phyloP scores from a whole-genome alignment of 2,113 vertebrate species.

The Alces alces region DNA sequence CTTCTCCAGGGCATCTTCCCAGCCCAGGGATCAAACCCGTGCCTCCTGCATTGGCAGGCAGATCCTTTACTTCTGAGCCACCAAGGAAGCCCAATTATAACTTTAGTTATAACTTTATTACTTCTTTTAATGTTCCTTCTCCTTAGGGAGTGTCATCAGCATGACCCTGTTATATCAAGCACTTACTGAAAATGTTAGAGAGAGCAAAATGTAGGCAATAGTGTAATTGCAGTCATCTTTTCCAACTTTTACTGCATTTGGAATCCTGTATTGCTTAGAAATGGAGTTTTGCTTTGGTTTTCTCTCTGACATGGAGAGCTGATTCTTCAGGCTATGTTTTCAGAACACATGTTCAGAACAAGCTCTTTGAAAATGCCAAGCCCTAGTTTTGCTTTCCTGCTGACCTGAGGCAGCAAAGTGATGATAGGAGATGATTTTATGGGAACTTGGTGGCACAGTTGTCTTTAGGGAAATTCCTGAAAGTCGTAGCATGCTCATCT shows the following conservation, averaged over 20 bases:
- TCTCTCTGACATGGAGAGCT: not conserved
- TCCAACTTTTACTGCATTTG: not conserved
- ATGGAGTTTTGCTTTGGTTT: not conserved
- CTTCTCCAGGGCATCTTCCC: not conserved
- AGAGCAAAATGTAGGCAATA: not conserved
- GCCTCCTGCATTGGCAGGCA: not conserved
- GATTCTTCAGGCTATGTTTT: not conserved
- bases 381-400: constrained; percentile 33
- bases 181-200: not conserved
- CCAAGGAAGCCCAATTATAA: not conserved
- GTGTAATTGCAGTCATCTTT: not conserved
- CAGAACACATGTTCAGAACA: not conserved
- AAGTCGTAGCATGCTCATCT: not conserved
- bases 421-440: not conserved
- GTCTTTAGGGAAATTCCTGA: constrained; percentile 54
- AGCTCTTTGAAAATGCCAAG: not conserved
- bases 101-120: not conserved
- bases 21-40: not conserved
- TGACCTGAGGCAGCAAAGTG: not conserved
- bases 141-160: not conserved
- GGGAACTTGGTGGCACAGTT: not conserved
- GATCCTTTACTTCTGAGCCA: not conserved
- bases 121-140: not conserved
- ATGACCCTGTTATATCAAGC: not conserved
- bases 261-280: not conserved